Evolutionary conservation across 2,113 vertebrate genomes (phyloP), one percentile per base, ranked within the genome.

Genomic region (Nesoenas mayeri): DNA sequence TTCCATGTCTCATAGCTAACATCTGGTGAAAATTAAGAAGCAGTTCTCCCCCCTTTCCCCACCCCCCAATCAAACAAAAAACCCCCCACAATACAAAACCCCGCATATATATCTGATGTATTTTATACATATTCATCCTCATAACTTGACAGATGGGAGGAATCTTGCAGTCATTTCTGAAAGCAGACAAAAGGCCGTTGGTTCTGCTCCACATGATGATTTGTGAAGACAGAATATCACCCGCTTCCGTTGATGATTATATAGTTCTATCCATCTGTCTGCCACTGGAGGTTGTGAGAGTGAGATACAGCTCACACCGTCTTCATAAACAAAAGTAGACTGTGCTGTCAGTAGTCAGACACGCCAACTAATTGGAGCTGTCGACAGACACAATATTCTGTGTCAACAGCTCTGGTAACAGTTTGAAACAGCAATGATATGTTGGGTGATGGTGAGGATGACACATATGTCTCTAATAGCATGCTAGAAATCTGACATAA

Each of bases 401-500:
- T 98, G 98, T 98, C 98, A 98, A 98, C 98, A 98, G 97, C 97
- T 97, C 98, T 97, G 95, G 98, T 98, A 98, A 98, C 98, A 98
- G 98, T 98, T 98, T 98, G 98, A 98, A 98, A 97, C 96, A 98
- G 98, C 98, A 98, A 98, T 98, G 98, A 98, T 98, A 98, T 97
- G 98, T 98, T 98, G 98, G 98, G 96, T 98, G 98, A 98, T 98
- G 98, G 97, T 98, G 95, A 97, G 96, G 97, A 97, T 98, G 98
- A 98, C 97, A 98, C 98, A 98, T 97, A 95, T 97, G 98, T 98
- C 97, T 97, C 97, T 98, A 98, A 98, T 97, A 98, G 96, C 97
- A 97, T 95, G 96, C 97, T 98, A 97, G 97, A 98, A 98, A 97
- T 96, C 98, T 98, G 98, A 98, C 98, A 98, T 98, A 97, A 97